phyloP scores from a whole-genome alignment of 2,888 invertebrate genomes.

The Chesias legatella region DNA sequence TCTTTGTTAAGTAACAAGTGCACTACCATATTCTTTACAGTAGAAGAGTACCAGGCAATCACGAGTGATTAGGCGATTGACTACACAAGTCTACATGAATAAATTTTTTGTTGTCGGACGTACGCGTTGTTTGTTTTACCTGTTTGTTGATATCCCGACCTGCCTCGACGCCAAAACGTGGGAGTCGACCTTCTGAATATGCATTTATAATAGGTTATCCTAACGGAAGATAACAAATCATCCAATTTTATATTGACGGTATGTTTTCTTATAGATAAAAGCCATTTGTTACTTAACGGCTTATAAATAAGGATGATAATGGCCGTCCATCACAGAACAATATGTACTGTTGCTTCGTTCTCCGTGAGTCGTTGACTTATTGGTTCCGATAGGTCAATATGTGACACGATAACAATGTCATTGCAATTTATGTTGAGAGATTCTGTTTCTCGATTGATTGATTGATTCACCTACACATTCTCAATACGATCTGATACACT shows the following conservation, averaged over 20 bases:
- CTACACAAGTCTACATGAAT: slow-evolving; percentile 1
- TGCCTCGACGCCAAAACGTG: slow-evolving; percentile 63
- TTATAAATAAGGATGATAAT: slow-evolving; percentile 39
- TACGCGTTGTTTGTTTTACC: slow-evolving; percentile 30
- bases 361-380: slow-evolving; percentile 63
- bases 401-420: slow-evolving; percentile 63
- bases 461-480: slow-evolving; percentile 25
- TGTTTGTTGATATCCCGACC: slow-evolving; percentile 64
- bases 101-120: background rate
- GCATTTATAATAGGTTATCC: slow-evolving; percentile 65
- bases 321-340: slow-evolving; percentile 38
- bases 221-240: slow-evolving; percentile 38
- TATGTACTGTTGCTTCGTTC: slow-evolving; percentile 54
- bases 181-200: slow-evolving; percentile 61
- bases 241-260: slow-evolving; percentile 4
- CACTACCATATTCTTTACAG: too few relatives aligned
- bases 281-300: slow-evolving; percentile 36
- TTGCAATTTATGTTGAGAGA: slow-evolving; percentile 46
- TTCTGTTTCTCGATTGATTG: slow-evolving; percentile 43
- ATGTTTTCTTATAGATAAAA: slow-evolving; percentile 1
- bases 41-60: slow-evolving; percentile 14
- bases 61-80: slow-evolving; percentile 4
- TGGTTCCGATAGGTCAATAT: slow-evolving; percentile 56
- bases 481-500: slow-evolving; percentile 9
- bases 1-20: too few relatives aligned